These are phyloP conservation scores for Drosophila varians DNA, from an alignment of 1,140 invertebrate genomes.

Conservation along the genomic window DNA sequence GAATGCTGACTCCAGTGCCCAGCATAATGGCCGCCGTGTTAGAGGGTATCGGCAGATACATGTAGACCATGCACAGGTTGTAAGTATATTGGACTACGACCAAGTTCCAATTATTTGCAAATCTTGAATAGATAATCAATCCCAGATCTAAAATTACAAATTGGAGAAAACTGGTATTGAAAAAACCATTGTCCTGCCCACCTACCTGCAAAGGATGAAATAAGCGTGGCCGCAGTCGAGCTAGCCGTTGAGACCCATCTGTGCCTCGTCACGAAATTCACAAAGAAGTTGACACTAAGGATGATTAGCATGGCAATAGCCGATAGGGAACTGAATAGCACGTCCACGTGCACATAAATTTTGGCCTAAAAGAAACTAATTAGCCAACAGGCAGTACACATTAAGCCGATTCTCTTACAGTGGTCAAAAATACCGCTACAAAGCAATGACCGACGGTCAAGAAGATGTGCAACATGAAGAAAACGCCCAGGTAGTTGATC, in stretches of 20 bases:
- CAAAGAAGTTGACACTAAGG: conserved; percentile 83
- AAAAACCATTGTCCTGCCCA: too few relatives aligned
- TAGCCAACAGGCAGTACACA: not conserved
- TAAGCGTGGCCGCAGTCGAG: too few relatives aligned
- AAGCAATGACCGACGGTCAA: not conserved
- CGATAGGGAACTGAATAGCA: not conserved
- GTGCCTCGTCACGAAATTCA: conserved; percentile 78
- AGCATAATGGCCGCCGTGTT: conserved; percentile 87
- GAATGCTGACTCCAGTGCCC: conserved; percentile 86
- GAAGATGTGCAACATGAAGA: conserved; percentile 19
- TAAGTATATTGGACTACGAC: conserved; percentile 83
- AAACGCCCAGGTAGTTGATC: conserved; percentile 27
- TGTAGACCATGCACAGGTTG: conserved; percentile 89
- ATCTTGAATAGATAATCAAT: not conserved
- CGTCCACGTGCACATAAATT: not conserved
- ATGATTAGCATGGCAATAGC: conserved; percentile 14
- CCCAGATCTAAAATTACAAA: not conserved
- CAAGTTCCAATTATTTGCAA: not conserved
- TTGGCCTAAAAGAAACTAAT: not conserved
- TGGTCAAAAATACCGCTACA: not conserved
- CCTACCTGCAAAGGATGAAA: conserved; percentile 52
- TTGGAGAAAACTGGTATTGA: too few relatives aligned
- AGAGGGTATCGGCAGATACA: conserved; percentile 89
- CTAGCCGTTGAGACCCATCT: too few relatives aligned
- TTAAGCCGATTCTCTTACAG: not conserved